phyloP scores from a whole-genome alignment of 2,888 invertebrate species.

The Myopa testacea region DNA sequence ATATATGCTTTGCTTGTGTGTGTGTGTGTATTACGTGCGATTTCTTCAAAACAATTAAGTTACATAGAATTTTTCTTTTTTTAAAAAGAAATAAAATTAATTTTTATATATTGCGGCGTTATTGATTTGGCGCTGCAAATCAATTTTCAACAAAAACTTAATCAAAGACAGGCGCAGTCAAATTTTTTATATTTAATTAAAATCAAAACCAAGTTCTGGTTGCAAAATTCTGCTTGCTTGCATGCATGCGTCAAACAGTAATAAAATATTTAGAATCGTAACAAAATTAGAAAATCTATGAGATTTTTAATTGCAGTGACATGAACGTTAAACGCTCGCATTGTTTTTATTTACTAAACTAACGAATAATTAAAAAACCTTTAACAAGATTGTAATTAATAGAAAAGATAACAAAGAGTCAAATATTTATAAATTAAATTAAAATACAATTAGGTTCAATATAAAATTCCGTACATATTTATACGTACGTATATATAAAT shows the following conservation, averaged over 20 bases:
- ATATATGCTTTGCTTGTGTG: background rate
- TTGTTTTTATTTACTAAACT: conserved; percentile 16
- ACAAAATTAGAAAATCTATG: conserved; percentile 19
- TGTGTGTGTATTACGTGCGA: too few relatives aligned
- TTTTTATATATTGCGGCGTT: conserved; percentile 14
- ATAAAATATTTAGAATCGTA: conserved; percentile 17
- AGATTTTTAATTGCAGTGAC: background rate
- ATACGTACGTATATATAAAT: conserved; percentile 16
- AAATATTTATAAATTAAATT: conserved; percentile 28
- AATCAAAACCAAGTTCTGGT: background rate
- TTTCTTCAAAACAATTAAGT: background rate
- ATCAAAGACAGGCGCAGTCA: too few relatives aligned
- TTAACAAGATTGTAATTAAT: conserved; percentile 2
- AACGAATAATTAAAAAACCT: conserved; percentile 26
- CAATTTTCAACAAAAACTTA: background rate
- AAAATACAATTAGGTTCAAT: conserved; percentile 32
- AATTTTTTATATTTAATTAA: background rate
- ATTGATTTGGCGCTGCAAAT: conserved; percentile 7
- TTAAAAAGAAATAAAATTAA: conserved; percentile 7
- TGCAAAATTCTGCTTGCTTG: background rate
- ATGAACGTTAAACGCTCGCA: conserved; percentile 28
- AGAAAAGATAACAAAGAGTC: background rate
- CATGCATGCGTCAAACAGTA: background rate
- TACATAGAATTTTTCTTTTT: conserved; percentile 37
- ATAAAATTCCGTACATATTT: conserved; percentile 31